A percentile compares a stretch with the other conserved stretches of the same genome.
Conservation (phyloP, 2,113 vertebrate genomes). For the Paracanthobrama guichenoti region DNA sequence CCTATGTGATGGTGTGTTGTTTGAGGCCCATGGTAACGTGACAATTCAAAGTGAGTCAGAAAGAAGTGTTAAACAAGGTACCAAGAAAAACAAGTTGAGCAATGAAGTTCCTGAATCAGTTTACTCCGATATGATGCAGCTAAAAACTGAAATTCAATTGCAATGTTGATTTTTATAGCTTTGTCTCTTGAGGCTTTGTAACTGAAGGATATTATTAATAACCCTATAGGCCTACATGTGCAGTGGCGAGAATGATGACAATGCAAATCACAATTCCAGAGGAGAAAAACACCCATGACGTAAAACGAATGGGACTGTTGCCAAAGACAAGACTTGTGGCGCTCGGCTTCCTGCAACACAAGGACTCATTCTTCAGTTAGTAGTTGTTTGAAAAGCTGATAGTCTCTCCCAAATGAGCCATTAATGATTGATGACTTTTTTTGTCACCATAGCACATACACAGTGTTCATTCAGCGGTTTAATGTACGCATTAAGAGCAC, state of each 20-base stretch:
- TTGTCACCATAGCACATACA: conserved; percentile 42
- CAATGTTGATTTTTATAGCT: neutral
- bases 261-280: neutral
- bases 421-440: conserved; percentile 47
- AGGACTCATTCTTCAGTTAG: conserved; percentile 49
- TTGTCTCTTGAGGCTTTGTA: neutral
- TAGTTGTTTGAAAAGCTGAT: conserved; percentile 40
- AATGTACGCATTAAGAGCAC: conserved; percentile 45
- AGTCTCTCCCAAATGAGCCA: conserved; percentile 44
- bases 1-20: conserved; percentile 35
- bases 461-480: conserved; percentile 9
- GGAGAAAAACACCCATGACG: conserved; percentile 4
- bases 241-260: conserved; percentile 28
- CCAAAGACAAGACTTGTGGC: conserved; percentile 24
- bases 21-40: neutral
- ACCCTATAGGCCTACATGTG: neutral
- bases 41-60: conserved; percentile 45
- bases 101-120: neutral
- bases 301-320: conserved; percentile 6
- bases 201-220: conserved; percentile 4
- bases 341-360: conserved; percentile 4
- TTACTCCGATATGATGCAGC: neutral
- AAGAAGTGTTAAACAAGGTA: neutral
- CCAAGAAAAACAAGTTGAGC: conserved; percentile 19
- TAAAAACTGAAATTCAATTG: neutral